Conservation (phyloP, 2,888 invertebrate species). For the Epinotia ramella region DNA sequence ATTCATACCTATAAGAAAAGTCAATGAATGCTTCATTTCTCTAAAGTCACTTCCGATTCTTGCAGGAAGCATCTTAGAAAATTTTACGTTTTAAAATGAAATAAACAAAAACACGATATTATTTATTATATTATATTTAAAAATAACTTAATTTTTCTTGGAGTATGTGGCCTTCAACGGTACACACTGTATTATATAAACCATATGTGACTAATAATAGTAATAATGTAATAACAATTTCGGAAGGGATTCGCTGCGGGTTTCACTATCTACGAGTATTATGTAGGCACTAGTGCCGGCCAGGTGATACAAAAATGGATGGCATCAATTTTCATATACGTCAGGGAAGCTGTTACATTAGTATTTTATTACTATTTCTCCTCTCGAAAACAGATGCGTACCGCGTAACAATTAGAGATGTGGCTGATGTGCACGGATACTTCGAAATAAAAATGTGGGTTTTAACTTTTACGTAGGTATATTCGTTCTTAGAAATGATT, state of each 20-base stretch:
- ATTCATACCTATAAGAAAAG: too few relatives aligned
- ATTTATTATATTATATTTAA: too few relatives aligned
- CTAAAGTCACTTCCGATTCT: too few relatives aligned
- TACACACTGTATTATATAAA: too few relatives aligned
- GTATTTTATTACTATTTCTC: conserved; percentile 46
- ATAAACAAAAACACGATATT: too few relatives aligned
- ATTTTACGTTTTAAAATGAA: too few relatives aligned
- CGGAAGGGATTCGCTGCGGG: conserved; percentile 22
- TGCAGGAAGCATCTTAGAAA: too few relatives aligned
- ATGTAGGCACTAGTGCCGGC: conserved; percentile 24
- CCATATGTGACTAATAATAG: neutral
- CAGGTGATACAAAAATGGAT: conserved; percentile 47
- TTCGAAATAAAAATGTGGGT: neutral
- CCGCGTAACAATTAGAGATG: conserved; percentile 22
- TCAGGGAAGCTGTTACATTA: conserved; percentile 53
- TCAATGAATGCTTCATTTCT: too few relatives aligned
- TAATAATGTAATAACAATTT: conserved; percentile 4
- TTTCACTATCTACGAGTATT: conserved; percentile 45
- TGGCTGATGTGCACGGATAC: neutral
- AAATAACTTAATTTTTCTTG: too few relatives aligned
- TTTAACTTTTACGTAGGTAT: neutral
- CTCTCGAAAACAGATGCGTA: conserved; percentile 39
- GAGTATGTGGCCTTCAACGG: too few relatives aligned
- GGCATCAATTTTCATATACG: conserved; percentile 51
- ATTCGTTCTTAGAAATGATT: neutral